Base-by-base conservation (phyloP, 1,140 invertebrate species). In the Ericerus pela region DNA sequence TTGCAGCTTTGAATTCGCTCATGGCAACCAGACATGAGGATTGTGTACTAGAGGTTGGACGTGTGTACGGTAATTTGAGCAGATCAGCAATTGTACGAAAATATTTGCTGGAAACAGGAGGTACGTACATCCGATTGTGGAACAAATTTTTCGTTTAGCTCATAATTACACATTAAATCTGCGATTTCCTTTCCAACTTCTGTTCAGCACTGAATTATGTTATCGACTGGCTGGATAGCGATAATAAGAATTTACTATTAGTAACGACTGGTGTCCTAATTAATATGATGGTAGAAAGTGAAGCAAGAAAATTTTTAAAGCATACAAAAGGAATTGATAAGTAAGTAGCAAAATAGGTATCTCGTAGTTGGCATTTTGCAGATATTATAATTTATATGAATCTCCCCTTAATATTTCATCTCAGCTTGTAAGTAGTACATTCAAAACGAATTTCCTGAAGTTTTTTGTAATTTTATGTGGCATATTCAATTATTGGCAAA, bases 51-150 rank as follows among this genome's bases (percentile, higher is more conserved):
- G 80, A 83, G 67, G 70, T 75, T 4, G 77, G 76, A 58, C 67
- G 80, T 64, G 79, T 82, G 20, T 73, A 79, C 64, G 80, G 79
- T 22, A 83, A 82, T 67, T 65, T 82, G 28, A 80, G 79, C 1
- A 64, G 79, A 54, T 78, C 75, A 24, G 74, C 74, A 65, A 69
- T 72, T 38, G 73, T 79, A 6, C 64, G 79, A 55, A 72, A 76
- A 59, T 76, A 72, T 58, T 70, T 79, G 22, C 62, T 72, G 18
- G 65, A 75, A 61, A 70, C 74, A 65, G 68, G 69, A 61, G 66
- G 69, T 61, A 60, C 56, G 56, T 51, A 27, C 24, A 47, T 11
- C 8, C 16, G 16, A 6, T 8, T 20, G 24, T 47, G 16, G 43
- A 8, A 20, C 6, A 26, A 47, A 26, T 52, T 33, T 33, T 33